phyloP scores from a whole-genome alignment of 2,888 invertebrate species.

The Mimas tiliae region DNA sequence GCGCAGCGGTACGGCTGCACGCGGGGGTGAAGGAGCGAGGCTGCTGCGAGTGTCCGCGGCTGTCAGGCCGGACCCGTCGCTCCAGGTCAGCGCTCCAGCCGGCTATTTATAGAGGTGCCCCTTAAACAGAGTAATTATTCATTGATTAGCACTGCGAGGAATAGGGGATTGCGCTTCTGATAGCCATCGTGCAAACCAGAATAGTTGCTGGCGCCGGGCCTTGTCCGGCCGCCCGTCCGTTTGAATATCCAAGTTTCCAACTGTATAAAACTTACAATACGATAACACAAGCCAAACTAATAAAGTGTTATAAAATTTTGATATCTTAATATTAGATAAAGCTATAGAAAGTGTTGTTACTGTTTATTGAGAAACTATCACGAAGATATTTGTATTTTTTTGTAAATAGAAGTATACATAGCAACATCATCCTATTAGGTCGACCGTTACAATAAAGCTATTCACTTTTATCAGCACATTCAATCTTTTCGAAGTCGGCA shows the following conservation, averaged over 20 bases:
- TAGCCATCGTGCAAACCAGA: conserved; percentile 82
- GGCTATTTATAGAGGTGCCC: conserved; percentile 84
- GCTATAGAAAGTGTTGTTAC: not conserved
- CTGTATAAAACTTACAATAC: conserved; percentile 20
- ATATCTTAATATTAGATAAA: not conserved
- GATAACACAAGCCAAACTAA: not conserved
- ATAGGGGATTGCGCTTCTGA: conserved; percentile 84
- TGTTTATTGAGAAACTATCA: not conserved
- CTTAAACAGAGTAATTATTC: conserved; percentile 86
- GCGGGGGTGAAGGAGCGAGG: conserved; percentile 55
- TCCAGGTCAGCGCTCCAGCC: conserved; percentile 85
- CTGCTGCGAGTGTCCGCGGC: conserved; percentile 78
- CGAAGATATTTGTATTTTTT: conserved; percentile 7
- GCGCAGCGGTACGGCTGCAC: conserved; percentile 41
- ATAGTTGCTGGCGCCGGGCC: conserved; percentile 74
- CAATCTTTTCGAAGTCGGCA: conserved; percentile 22
- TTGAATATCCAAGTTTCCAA: conserved; percentile 24
- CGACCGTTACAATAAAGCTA: conserved; percentile 24
- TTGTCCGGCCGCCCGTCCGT: conserved; percentile 24
- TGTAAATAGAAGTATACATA: conserved; percentile 17
- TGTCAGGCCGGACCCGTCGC: conserved; percentile 84
- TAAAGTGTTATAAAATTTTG: conserved; percentile 11
- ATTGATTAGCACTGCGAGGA: conserved; percentile 85
- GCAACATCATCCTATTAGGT: conserved; percentile 21
- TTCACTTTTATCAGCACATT: conserved; percentile 19